A percentile compares a stretch with the other conserved stretches of the same genome.
Evolutionary conservation across 2,113 vertebrate genomes (phyloP).

Genomic region (Glaucidium brasilianum): DNA sequence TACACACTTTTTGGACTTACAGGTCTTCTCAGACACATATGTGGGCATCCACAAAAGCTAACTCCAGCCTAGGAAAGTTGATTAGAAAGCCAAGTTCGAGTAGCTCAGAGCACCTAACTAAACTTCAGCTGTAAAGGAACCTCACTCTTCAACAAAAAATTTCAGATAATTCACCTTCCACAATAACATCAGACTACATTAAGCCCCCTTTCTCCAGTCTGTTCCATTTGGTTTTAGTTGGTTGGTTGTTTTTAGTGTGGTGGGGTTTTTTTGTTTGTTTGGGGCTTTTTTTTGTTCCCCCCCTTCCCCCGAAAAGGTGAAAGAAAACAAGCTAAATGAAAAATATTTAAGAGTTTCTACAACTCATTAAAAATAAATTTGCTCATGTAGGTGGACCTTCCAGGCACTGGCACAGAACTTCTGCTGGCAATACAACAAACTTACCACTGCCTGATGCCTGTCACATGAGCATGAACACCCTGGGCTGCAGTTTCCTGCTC

Average conservation of each 20-base stretch:
- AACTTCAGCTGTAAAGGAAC: background rate
- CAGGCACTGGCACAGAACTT: too few species aligned
- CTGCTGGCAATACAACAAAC: background rate
- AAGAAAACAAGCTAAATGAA: background rate
- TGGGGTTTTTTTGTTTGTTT: background rate
- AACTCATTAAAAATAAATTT: background rate
- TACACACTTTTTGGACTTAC: background rate
- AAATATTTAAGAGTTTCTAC: background rate
- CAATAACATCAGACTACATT: background rate
- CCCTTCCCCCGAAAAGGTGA: background rate
- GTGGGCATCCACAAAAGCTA: background rate
- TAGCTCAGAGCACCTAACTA: background rate
- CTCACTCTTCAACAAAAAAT: background rate
- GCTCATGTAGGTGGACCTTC: background rate
- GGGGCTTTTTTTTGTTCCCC: too few species aligned
- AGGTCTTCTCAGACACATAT: accelerated
- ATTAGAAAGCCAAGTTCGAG: background rate
- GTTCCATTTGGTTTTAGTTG: too few species aligned
- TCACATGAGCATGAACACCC: background rate
- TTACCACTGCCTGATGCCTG: background rate
- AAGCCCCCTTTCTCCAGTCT: background rate
- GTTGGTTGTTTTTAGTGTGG: background rate
- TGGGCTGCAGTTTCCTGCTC: background rate
- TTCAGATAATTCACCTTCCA: background rate
- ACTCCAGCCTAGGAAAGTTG: background rate